phyloP scores from a whole-genome alignment of 2,113 vertebrate species.

The Carassius carassius region DNA sequence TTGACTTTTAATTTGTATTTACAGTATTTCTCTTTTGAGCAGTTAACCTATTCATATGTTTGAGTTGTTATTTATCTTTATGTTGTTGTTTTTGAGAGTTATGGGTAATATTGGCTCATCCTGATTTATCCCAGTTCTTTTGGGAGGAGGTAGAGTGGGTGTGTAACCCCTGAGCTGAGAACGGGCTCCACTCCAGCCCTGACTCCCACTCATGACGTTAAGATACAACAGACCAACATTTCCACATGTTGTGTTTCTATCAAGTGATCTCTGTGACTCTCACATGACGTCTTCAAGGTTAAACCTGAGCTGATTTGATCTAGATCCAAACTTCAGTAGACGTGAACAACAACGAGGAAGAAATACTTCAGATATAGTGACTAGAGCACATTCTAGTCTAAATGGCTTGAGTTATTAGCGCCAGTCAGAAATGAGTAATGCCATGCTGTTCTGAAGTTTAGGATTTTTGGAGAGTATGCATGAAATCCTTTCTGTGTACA shows the following conservation, averaged over 20 bases:
- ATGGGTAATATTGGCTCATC: too few relatives aligned
- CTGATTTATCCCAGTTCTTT: too few relatives aligned
- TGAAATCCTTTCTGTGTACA: constrained; percentile 69
- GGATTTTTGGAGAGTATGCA: constrained; percentile 54
- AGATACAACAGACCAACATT: too few relatives aligned
- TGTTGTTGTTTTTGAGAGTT: too few relatives aligned
- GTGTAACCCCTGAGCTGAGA: too few relatives aligned
- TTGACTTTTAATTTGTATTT: too few relatives aligned
- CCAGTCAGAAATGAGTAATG: not conserved
- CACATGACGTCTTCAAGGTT: not conserved
- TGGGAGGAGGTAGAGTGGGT: too few relatives aligned
- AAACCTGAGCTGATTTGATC: not conserved
- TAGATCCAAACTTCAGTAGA: not conserved
- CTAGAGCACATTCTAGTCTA: constrained; percentile 4
- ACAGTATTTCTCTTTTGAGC: too few relatives aligned
- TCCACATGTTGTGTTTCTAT: not conserved
- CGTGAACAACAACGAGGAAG: not conserved
- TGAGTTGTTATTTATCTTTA: too few relatives aligned
- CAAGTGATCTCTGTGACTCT: not conserved
- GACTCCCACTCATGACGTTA: too few relatives aligned
- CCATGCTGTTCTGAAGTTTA: constrained; percentile 57
- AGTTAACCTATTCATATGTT: too few relatives aligned
- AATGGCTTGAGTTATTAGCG: not conserved
- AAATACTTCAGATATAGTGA: not conserved
- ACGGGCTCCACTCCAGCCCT: too few relatives aligned